Conservation (phyloP, 1,140 invertebrate genomes). For the Drosophila lacteicornis region DNA sequence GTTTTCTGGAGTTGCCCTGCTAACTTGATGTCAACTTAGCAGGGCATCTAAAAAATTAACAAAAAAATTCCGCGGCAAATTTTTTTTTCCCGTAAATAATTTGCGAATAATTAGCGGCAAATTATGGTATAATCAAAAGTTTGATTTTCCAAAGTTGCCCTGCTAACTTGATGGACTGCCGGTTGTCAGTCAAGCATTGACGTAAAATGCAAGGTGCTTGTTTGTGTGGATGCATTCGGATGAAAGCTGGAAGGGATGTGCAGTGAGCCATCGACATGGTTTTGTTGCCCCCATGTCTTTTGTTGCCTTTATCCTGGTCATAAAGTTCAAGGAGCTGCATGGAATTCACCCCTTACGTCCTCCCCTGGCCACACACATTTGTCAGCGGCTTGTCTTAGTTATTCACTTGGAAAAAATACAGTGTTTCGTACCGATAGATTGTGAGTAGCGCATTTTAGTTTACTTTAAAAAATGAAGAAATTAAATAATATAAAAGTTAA, state of each 20-base stretch:
- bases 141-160: no score
- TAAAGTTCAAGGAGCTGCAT: conserved; percentile 65
- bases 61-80: no score
- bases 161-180: no score
- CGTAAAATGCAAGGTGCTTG: conserved; percentile 27
- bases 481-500: no score
- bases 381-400: conserved; percentile 5
- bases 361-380: conserved; percentile 17
- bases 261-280: conserved; percentile 53
- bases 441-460: no score
- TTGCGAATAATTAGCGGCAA: no score
- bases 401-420: conserved; percentile 4
- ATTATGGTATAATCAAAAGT: no score
- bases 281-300: conserved; percentile 44
- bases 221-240: conserved; percentile 14
- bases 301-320: conserved; percentile 38
- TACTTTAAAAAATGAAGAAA: no score
- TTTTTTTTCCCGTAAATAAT: no score
- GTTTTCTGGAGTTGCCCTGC: no score
- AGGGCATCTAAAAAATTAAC: no score
- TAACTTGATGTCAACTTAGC: no score
- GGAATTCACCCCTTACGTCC: conserved; percentile 10
- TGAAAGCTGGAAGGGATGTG: conserved; percentile 20
- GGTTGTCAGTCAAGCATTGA: conserved; percentile 35
- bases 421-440: not conserved